phyloP scores from a whole-genome alignment of 2,888 invertebrate genomes.

The Melanostoma scalare region DNA sequence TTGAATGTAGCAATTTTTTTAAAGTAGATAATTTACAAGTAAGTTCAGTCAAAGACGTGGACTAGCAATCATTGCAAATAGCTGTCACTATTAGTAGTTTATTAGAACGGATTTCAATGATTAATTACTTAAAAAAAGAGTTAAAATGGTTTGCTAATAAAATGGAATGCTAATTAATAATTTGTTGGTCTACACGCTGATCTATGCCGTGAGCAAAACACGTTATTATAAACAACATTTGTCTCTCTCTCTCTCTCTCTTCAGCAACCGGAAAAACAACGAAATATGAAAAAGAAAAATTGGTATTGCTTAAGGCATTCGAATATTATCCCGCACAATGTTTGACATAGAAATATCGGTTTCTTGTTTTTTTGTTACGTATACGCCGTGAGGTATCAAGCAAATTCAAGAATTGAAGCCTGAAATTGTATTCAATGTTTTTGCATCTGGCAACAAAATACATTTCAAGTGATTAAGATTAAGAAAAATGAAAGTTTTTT shows the following conservation, averaged over 20 bases:
- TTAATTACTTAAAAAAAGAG: conserved; percentile 45
- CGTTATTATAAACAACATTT: no score
- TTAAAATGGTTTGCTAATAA: conserved; percentile 27
- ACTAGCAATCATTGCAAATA: conserved; percentile 5
- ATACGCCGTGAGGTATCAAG: conserved; percentile 18
- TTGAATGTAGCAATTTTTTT: conserved; percentile 27
- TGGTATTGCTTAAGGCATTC: no score
- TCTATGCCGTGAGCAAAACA: no score
- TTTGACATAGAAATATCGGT: neutral
- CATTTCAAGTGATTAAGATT: no score
- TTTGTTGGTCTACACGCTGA: no score
- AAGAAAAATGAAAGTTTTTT: no score
- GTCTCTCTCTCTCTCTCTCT: no score
- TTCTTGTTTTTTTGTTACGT: conserved; percentile 9
- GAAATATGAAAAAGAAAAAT: no score
- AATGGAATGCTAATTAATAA: conserved; percentile 34
- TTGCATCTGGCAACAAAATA: no score
- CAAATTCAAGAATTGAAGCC: neutral
- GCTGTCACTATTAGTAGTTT: conserved; percentile 28
- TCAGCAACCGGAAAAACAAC: no score
- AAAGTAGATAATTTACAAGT: conserved; percentile 23
- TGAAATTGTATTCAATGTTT: no score
- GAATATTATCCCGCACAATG: no score
- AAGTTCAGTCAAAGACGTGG: conserved; percentile 5
- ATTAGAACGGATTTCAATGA: conserved; percentile 48